Base-by-base conservation (phyloP, 2,113 vertebrate species). In the Cyanoliseus patagonus region DNA sequence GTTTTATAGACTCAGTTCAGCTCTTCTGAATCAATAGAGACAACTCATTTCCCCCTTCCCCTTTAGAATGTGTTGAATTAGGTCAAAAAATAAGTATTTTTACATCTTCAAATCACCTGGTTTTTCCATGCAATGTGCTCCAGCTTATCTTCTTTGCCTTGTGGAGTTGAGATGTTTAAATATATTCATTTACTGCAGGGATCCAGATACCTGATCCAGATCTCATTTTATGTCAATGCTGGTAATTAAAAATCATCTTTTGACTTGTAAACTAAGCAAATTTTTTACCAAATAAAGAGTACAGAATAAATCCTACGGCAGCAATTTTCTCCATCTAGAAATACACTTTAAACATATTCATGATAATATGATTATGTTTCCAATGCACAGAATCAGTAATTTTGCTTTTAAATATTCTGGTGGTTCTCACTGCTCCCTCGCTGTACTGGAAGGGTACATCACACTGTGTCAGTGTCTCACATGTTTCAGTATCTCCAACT, bases 211-310 rank as follows among this genome's bases (percentile, higher is more conserved):
- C 86, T 86, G 83, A 92, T 92, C 86, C 74, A 92, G 83, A 91
- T 93, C 92, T 96, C 59, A 83, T 94, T 96, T 95, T 95, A 87
- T 83, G 81, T 85, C 9, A 10, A 62, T 80, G 46, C 57, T 74
- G 70, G 62, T 94, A 97, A 93, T 92, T 90, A 94, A 91, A 97
- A 97, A 76, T 63, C 7, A 76, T 96, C 77, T 94, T 94, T 94
- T 92, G 83, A 92, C 88, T 94, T 85, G 70, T 95, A 94, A 96
- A 94, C 81, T 51, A 92, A 95, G 91, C 41, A 91, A 91, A 63
- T 89, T 92, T 94, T 93, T 57, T 89, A 91, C 68, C 37, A 46
- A 94, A 91, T 83, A 78, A 93, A 93, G 62, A 95, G 62, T 59
- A 59, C 84, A 94, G 69, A 95, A 79, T 81, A 96, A 94, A 95